A percentile compares a stretch with the other conserved stretches of the same genome.
These are phyloP conservation scores for Harpagifer antarcticus DNA, from an alignment of 2,797 vertebrate genomes.

Conservation along the genomic window DNA sequence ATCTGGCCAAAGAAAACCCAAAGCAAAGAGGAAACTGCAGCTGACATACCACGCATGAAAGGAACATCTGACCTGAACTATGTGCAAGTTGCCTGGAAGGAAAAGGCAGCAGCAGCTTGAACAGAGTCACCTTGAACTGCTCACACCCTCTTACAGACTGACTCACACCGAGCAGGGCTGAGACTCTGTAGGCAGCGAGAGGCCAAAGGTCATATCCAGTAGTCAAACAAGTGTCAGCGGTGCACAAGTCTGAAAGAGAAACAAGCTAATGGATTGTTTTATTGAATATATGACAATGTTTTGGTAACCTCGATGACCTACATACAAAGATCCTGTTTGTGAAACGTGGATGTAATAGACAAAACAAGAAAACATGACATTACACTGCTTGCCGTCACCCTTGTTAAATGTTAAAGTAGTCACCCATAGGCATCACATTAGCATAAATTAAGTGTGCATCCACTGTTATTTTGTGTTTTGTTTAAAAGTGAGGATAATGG, in stretches of 20 bases:
- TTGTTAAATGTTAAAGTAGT: constrained; percentile 38
- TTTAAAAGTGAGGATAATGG: not conserved
- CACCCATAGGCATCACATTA: constrained; percentile 29
- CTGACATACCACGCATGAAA: constrained; percentile 21
- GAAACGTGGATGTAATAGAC: constrained; percentile 17
- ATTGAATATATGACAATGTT: not conserved
- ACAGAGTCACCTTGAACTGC: constrained; percentile 46
- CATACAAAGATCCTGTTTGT: constrained; percentile 11
- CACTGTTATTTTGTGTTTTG: constrained; percentile 22
- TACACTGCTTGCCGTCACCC: constrained; percentile 42
- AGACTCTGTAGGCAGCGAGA: not conserved
- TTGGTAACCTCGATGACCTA: not conserved
- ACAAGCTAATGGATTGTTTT: not conserved
- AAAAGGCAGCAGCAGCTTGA: constrained; percentile 29
- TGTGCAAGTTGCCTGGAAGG: constrained; percentile 48
- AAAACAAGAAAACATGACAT: constrained; percentile 35
- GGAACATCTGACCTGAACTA: constrained; percentile 31
- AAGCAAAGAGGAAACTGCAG: constrained; percentile 6
- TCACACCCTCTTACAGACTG: constrained; percentile 15
- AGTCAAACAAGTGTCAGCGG: constrained; percentile 25
- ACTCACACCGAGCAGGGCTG: constrained; percentile 34
- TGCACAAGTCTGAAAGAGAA: constrained; percentile 13
- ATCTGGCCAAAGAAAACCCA: not conserved
- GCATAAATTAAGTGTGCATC: constrained; percentile 20
- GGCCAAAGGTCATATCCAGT: constrained; percentile 25